Percentiles rank a stretch among this genome's conserved stretches.
Conservation (phyloP, 2,113 vertebrate genomes). For the Tyto alba region DNA sequence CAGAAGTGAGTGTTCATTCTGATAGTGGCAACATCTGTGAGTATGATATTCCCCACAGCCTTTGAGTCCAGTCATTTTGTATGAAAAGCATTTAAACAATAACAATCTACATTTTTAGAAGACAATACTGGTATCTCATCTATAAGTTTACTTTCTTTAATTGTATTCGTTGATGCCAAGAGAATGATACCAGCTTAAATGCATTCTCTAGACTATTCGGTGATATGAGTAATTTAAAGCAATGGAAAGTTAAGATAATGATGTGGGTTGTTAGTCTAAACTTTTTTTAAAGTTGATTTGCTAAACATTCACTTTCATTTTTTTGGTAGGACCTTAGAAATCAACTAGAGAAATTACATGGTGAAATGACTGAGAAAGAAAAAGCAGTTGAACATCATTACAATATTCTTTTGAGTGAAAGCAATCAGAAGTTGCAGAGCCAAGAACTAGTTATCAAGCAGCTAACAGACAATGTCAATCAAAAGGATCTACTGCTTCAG, state of each 20-base stretch:
- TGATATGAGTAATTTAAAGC: neutral
- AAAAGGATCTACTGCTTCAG: slow-evolving; percentile 85
- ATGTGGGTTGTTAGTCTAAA: neutral
- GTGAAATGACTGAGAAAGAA: slow-evolving; percentile 81
- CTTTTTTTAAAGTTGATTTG: slow-evolving; percentile 2
- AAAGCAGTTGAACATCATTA: slow-evolving; percentile 77
- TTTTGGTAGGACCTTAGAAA: slow-evolving; percentile 83
- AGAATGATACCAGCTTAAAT: neutral
- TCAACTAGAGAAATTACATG: slow-evolving; percentile 86
- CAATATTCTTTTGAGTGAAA: slow-evolving; percentile 77
- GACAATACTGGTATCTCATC: neutral
- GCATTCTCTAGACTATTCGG: neutral
- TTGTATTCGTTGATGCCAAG: neutral
- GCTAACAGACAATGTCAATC: slow-evolving; percentile 74
- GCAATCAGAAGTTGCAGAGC: slow-evolving; percentile 74
- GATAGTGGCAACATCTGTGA: neutral
- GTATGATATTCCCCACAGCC: neutral
- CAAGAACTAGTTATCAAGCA: slow-evolving; percentile 78
- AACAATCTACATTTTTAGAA: neutral
- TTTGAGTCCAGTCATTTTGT: neutral
- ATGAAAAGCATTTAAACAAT: neutral
- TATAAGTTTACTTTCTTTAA: neutral
- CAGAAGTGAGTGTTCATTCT: neutral
- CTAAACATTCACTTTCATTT: neutral
- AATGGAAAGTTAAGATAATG: neutral